Percentiles rank a stretch among this genome's conserved stretches.
These are phyloP conservation scores for Neomorphus geoffroyi DNA, from an alignment of 2,797 vertebrate species.

Conservation along the genomic window DNA sequence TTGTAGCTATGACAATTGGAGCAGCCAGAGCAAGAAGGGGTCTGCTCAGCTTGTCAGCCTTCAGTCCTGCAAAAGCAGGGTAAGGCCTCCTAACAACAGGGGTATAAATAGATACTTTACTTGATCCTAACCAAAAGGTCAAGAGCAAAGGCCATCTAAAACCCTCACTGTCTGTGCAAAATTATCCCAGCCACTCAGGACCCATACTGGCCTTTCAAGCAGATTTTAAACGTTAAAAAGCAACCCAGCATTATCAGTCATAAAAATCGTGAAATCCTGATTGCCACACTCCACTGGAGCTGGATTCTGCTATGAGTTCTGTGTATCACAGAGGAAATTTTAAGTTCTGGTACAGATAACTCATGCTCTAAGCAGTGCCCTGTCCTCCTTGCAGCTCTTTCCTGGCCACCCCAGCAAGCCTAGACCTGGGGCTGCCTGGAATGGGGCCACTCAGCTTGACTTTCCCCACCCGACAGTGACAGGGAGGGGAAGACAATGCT, in stretches of 20 bases:
- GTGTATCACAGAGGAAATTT: neutral
- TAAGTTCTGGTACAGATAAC: neutral
- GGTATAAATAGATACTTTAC: conserved; percentile 37
- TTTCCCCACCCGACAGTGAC: neutral
- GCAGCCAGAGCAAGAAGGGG: neutral
- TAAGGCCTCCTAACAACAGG: neutral
- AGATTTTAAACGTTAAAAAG: neutral
- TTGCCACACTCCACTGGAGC: neutral
- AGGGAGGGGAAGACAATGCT: neutral
- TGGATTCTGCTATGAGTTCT: neutral
- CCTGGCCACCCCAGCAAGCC: neutral
- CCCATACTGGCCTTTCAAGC: neutral
- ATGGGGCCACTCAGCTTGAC: neutral
- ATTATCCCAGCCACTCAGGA: conserved; percentile 1
- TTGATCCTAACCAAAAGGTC: conserved; percentile 23
- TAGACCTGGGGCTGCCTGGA: neutral
- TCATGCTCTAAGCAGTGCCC: neutral
- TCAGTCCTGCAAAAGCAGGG: neutral
- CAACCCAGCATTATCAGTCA: neutral
- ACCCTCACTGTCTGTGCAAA: conserved; percentile 12
- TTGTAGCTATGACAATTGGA: neutral
- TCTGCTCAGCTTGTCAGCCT: neutral
- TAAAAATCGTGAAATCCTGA: neutral
- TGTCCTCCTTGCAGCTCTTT: neutral
- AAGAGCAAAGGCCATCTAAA: conserved; percentile 37